Evolutionary conservation across 2,888 invertebrate species (phyloP), one percentile per base, ranked within the genome.

Genomic region (Bellardia pandia): DNA sequence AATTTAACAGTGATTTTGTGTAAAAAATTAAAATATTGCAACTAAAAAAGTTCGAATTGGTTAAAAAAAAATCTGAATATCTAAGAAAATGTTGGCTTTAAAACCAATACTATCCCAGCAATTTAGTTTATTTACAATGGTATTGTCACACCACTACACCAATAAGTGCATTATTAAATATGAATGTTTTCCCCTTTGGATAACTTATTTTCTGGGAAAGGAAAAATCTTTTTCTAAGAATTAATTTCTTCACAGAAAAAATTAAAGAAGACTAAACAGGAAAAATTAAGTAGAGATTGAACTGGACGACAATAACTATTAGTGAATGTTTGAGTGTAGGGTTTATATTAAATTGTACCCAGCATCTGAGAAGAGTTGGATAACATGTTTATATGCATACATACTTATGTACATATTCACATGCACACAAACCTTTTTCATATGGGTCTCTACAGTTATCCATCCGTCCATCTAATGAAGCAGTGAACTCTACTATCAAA

Each of bases 401-500:
- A 79, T n/a, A 56, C 33, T 30, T 11, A 56, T 13, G 42, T 60
- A 42, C 13, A 45, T 11, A 45, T 45, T 3, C 23, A 81, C 4
- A 60, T n/a, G 30, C 11, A 42, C 51, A 11, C 33, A 71, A 66
- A 51, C 51, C n/a, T 69, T 69, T 71, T 62, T 69, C 75, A 64
- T 53, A 69, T 79, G 75, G 62, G 56, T 74, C 48, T 79, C 85
- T 76, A 76, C 75, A 71, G 69, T 76, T 76, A 81, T 80, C 84
- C 76, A 80, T 23, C 84, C 76, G 76, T 23, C 72, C 72, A 77
- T 66, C 56, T 72, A 87, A 74, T 75, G 64, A 77, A 81, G 77
- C 77, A 85, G 78, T 87, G 84, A 87, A 87, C 87, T 85, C 87
- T 51, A 76, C 51, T 69, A 69, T 69, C 53, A 74, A 81, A 62